Evolutionary conservation across 2,113 vertebrate species (phyloP), one percentile per base, ranked within the genome.

Genomic region (Ardeotis arabs): DNA sequence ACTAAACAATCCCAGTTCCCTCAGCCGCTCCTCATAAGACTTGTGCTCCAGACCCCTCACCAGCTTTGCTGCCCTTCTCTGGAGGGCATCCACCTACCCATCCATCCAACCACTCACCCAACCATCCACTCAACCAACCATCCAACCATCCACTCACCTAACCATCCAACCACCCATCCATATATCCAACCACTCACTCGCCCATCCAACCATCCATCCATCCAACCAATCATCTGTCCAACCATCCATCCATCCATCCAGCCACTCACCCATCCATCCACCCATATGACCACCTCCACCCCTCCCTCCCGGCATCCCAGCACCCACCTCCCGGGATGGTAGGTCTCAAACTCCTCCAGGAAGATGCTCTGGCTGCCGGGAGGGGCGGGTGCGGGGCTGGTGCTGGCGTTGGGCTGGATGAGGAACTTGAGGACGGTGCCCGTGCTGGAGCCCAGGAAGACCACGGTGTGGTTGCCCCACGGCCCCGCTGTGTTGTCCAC

Each of bases 381-480:
- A 1, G 97, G 94, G 1, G 88, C 5, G 7, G 93, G 60, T 0
- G 56, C 0, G 1, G 97, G 37, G 62, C 91, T 95, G 96, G 97
- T 81, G 89, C 98, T 99, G 95, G 98, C 92, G 2, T 98, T 99
- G 93, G 99, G 98, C 79, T 97, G 97, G 83, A 99, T 97, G 49
- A 99, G 99, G 96, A 99, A 99, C 95, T 99, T 99, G 92, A 99
- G 99, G 90, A 99, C 82, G 3, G 98, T 99, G 90, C 99, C 99
- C 1, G 98, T 98, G 97, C 99, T 99, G 4, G 99, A 99, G 33
- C 98, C 99, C 87, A 99, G 98, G 97, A 99, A 99, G 47, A 99
- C 97, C 44, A 99, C 97, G 0, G 99, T 99, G 87, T 98, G 97
- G 97, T 99, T 99, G 53, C 98, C 98, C 87, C 99, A 97, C 1